phyloP scores from a whole-genome alignment of 2,113 vertebrate genomes.

The Tringa solitaria region DNA sequence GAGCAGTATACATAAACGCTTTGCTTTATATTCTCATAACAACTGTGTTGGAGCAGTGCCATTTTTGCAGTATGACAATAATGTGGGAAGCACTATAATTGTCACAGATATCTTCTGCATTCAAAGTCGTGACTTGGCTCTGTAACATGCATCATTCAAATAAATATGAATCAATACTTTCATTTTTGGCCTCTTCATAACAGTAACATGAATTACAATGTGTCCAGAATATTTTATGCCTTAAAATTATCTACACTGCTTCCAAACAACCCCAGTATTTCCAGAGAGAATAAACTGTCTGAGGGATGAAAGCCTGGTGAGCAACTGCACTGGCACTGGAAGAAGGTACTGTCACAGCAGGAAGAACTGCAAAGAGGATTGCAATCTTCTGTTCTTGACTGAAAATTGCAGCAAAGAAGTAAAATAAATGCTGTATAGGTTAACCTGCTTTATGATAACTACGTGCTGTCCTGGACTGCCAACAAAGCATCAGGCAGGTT shows the following conservation, averaged over 20 bases:
- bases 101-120: background rate
- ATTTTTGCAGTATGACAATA: background rate
- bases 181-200: background rate
- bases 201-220: background rate
- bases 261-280: background rate
- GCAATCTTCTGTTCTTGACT: background rate
- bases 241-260: background rate
- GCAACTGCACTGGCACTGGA: background rate
- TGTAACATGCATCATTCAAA: background rate
- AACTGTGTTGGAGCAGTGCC: background rate
- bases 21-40: background rate
- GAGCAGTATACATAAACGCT: background rate
- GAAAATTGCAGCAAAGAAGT: background rate
- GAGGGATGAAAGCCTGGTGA: background rate
- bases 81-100: slow-evolving; percentile 9
- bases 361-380: background rate
- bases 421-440: background rate
- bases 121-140: slow-evolving; percentile 22
- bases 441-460: background rate
- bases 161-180: slow-evolving; percentile 1
- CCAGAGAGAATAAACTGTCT: background rate
- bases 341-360: background rate
- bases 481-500: background rate
- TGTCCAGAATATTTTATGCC: background rate
- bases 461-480: background rate